These are phyloP conservation scores for Erpornis zantholeuca DNA, from an alignment of 2,113 vertebrate species.

Conservation along the genomic window DNA sequence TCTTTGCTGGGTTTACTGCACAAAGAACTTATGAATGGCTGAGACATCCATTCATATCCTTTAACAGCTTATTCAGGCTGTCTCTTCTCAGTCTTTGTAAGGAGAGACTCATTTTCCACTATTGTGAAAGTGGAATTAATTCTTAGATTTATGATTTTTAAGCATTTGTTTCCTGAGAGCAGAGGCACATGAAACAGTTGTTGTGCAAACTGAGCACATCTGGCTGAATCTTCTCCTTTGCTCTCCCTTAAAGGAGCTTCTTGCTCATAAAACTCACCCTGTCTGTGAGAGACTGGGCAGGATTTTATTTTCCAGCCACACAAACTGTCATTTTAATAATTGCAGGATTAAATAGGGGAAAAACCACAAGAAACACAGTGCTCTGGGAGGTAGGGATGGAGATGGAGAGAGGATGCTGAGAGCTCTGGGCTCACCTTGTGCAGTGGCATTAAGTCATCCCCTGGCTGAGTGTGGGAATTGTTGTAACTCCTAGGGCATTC, in stretches of 20 bases:
- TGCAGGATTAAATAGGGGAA: neutral
- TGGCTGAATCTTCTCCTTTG: neutral
- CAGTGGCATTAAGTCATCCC: neutral
- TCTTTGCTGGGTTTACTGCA: conserved; percentile 10
- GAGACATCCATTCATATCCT: conserved; percentile 55
- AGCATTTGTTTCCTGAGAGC: conserved; percentile 26
- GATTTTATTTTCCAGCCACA: neutral
- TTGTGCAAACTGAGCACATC: conserved; percentile 3
- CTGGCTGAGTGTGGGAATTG: neutral
- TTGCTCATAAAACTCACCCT: neutral
- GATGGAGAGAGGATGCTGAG: neutral
- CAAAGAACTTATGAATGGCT: conserved; percentile 38
- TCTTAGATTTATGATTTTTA: conserved; percentile 37
- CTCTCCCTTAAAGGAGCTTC: neutral
- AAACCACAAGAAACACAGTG: neutral
- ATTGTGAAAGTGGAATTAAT: conserved; percentile 47
- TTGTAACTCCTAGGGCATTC: neutral
- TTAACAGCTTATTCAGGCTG: neutral
- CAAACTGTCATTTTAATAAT: neutral
- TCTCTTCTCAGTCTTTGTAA: conserved; percentile 1
- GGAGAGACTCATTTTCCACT: neutral
- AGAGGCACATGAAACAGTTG: neutral
- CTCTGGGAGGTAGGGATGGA: neutral
- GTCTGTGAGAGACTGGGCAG: neutral
- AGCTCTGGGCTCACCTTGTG: neutral